Conservation (phyloP, 92 coral and sea anemone species). For the Paragorgia papillata region DNA sequence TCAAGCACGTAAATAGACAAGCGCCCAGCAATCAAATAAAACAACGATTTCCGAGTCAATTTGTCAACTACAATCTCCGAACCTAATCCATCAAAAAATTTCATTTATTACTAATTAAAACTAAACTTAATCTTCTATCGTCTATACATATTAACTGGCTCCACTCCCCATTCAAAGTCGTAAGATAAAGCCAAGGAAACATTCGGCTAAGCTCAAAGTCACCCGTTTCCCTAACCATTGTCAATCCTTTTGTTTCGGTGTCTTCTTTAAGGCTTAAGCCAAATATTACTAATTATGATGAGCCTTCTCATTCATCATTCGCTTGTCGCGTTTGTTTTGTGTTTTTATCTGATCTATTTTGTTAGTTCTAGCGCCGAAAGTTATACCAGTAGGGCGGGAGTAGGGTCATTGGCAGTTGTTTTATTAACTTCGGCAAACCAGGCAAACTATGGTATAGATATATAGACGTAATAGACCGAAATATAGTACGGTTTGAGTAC, state of each 20-base stretch:
- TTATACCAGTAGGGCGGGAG: no score
- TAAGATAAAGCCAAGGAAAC: slow-evolving; percentile 29
- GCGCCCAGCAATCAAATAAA: neutral
- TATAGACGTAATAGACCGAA: no score
- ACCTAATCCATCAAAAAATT: neutral
- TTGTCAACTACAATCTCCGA: neutral
- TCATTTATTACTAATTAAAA: neutral
- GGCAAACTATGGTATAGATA: no score
- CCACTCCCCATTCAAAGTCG: neutral
- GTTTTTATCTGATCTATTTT: no score
- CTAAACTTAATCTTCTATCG: neutral
- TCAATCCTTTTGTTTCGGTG: slow-evolving; percentile 26
- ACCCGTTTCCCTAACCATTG: slow-evolving; percentile 16
- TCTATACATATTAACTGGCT: neutral
- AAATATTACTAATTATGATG: neutral
- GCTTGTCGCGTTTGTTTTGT: no score
- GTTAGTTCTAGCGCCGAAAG: no score
- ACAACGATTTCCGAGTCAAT: neutral
- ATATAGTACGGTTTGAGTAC: no score
- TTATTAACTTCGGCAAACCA: no score
- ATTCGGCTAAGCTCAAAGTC: slow-evolving; percentile 27
- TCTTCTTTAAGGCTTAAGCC: neutral
- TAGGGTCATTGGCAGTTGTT: no score
- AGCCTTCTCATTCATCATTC: no score
- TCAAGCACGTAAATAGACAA: no score